Conservation (phyloP, 2,113 vertebrate genomes). For the Toxostoma redivivum region DNA sequence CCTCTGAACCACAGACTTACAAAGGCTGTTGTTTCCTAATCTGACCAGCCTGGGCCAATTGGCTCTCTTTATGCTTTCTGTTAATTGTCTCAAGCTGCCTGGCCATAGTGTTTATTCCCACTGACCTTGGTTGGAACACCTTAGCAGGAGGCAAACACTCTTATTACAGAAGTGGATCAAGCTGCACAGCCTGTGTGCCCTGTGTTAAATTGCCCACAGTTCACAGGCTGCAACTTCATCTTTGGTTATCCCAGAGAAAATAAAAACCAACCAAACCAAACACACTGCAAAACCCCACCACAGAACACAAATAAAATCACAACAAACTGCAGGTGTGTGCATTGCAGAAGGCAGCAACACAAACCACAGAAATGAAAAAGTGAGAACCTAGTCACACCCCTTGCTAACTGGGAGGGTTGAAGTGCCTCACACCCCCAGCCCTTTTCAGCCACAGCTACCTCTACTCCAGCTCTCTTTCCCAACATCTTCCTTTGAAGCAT, state of each 20-base stretch:
- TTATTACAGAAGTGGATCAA: background rate
- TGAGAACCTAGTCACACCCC: background rate
- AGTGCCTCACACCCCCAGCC: background rate
- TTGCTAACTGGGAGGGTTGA: accelerated
- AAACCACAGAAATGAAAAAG: background rate
- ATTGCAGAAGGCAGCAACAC: background rate
- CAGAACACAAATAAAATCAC: background rate
- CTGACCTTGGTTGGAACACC: background rate
- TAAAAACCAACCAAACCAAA: background rate
- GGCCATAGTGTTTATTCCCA: background rate
- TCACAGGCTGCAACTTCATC: background rate
- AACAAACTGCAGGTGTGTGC: background rate
- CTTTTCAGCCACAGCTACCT: background rate
- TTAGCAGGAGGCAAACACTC: background rate
- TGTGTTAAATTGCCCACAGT: background rate
- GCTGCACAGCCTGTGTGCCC: background rate
- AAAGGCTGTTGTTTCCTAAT: background rate
- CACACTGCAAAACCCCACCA: background rate
- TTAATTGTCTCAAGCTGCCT: constrained; percentile 22
- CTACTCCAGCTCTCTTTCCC: background rate
- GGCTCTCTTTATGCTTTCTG: background rate
- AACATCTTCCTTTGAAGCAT: background rate
- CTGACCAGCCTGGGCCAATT: background rate
- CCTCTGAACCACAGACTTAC: background rate
- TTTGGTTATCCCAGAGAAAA: background rate